Percentiles rank a stretch among this genome's conserved stretches.
Conservation (phyloP, 1,140 invertebrate species). For the Bombus cullumanus region DNA sequence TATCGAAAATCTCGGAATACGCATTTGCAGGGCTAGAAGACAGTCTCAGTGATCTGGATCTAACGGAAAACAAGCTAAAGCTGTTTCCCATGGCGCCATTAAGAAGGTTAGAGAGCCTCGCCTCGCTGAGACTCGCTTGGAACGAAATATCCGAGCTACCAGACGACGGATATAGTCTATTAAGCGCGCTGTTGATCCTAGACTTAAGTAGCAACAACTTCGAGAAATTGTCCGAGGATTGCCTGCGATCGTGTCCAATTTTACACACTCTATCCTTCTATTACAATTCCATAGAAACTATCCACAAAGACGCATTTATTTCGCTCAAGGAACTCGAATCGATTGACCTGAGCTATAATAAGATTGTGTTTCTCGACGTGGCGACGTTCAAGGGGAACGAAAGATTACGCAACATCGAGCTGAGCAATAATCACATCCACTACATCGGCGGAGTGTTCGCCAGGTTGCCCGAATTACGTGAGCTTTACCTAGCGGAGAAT, state of each 20-base stretch:
- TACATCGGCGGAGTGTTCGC: conserved; percentile 91
- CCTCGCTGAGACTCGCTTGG: conserved; percentile 90
- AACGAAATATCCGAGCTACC: conserved; percentile 90
- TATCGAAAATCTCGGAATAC: conserved; percentile 91
- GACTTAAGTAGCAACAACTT: conserved; percentile 95
- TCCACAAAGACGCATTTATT: conserved; percentile 90
- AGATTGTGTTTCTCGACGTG: conserved; percentile 89
- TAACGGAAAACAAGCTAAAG: conserved; percentile 93
- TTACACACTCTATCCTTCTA: conserved; percentile 91
- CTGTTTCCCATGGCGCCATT: conserved; percentile 91
- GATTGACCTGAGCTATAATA: conserved; percentile 94
- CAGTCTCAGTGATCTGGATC: conserved; percentile 90
- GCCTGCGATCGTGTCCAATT: conserved; percentile 90
- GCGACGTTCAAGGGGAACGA: conserved; percentile 89
- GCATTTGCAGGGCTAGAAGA: conserved; percentile 93
- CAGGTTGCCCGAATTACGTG: conserved; percentile 89
- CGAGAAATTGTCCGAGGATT: conserved; percentile 88
- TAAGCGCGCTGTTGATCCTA: conserved; percentile 89
- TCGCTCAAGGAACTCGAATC: conserved; percentile 90
- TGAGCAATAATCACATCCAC: conserved; percentile 95
- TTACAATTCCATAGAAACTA: conserved; percentile 90
- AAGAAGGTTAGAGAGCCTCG: conserved; percentile 88
- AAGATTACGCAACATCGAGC: conserved; percentile 90
- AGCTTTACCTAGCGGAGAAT: conserved; percentile 94
- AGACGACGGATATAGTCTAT: conserved; percentile 87